Conservation (phyloP, 2,888 invertebrate genomes). For the Gasteruption jaculator region DNA sequence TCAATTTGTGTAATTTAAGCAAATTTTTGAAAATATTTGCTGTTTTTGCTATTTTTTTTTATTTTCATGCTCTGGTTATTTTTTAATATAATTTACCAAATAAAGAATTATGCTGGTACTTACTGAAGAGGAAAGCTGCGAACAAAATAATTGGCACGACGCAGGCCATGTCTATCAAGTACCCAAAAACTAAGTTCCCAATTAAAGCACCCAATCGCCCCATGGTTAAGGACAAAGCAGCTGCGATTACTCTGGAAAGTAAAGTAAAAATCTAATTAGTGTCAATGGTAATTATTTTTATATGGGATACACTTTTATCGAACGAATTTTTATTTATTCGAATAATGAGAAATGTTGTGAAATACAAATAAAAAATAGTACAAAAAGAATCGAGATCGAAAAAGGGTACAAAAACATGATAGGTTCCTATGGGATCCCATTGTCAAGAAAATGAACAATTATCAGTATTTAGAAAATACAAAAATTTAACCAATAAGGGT, state of each 20-base stretch:
- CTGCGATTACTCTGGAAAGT: constrained; percentile 71
- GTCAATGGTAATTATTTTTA: too few species aligned
- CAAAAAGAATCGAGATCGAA: too few species aligned
- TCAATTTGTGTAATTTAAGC: neutral
- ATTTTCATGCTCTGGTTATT: constrained; percentile 10
- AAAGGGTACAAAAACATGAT: too few species aligned
- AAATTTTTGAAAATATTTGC: neutral
- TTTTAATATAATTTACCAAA: constrained; percentile 1
- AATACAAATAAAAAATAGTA: neutral
- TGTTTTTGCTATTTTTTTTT: constrained; percentile 5
- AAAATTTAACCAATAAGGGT: too few species aligned
- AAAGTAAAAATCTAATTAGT: constrained; percentile 6
- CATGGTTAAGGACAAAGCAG: constrained; percentile 72
- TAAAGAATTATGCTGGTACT: constrained; percentile 49
- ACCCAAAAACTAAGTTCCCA: constrained; percentile 74
- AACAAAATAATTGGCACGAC: constrained; percentile 71
- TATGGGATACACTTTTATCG: too few species aligned
- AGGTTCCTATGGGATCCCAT: too few species aligned
- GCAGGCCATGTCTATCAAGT: constrained; percentile 75
- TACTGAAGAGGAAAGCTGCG: constrained; percentile 69
- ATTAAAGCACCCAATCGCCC: constrained; percentile 73
- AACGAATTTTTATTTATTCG: neutral
- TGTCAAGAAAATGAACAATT: too few species aligned
- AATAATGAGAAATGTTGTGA: neutral
- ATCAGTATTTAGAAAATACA: too few species aligned